phyloP scores from a whole-genome alignment of 2,113 vertebrate species.

The Nycticryphes semicollaris region DNA sequence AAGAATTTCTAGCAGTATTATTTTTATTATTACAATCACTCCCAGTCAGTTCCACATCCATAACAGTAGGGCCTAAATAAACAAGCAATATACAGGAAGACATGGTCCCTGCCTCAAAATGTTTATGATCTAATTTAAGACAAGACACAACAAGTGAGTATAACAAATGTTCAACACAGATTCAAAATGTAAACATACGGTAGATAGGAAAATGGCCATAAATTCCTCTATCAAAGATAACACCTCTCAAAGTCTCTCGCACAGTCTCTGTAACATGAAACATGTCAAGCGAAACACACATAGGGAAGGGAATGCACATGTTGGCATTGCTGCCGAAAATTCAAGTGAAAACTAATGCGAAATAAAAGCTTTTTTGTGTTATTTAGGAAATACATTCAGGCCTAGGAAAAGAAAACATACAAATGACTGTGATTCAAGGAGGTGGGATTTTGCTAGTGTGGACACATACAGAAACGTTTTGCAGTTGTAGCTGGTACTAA shows the following conservation, averaged over 20 bases:
- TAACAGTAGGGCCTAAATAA: background rate
- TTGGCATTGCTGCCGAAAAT: background rate
- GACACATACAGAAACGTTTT: background rate
- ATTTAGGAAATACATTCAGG: background rate
- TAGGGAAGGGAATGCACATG: background rate
- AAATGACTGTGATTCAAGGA: background rate
- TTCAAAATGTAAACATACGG: conserved; percentile 66
- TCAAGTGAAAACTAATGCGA: background rate
- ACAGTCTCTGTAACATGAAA: conserved; percentile 52
- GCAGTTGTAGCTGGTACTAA: background rate
- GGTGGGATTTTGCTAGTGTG: background rate
- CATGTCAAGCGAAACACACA: conserved; percentile 6
- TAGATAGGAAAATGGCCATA: conserved; percentile 71
- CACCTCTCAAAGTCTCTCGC: conserved; percentile 56
- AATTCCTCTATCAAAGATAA: conserved; percentile 70
- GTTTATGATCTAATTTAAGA: conserved; percentile 68
- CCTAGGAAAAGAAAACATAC: background rate
- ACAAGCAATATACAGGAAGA: conserved; percentile 14
- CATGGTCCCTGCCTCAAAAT: conserved; percentile 23
- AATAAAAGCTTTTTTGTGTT: background rate
- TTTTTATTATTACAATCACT: conserved; percentile 11
- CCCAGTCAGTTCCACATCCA: background rate
- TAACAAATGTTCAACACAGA: conserved; percentile 64
- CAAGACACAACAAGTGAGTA: conserved; percentile 65
- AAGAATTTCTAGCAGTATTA: background rate